Percentiles rank a stretch among this genome's conserved stretches.
Conservation (phyloP, 2,113 vertebrate genomes). For the Halichoeres trimaculatus region DNA sequence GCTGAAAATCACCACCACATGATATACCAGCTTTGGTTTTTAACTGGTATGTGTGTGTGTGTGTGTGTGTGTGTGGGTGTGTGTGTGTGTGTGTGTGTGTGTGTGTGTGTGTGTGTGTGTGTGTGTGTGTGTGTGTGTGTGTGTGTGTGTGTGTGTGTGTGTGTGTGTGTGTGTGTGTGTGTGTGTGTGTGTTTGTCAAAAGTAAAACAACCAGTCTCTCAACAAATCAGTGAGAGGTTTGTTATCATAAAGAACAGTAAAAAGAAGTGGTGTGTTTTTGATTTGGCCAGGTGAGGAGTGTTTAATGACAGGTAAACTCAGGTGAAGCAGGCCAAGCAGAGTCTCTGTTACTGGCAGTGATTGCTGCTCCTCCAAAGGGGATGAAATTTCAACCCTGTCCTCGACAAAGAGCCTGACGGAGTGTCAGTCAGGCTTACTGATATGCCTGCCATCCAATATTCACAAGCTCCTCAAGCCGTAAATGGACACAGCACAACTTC, state of each 20-base stretch:
- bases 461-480: constrained; percentile 81
- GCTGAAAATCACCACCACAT: constrained; percentile 18
- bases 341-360: constrained; percentile 79
- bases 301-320: constrained; percentile 77
- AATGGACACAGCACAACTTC: constrained; percentile 75
- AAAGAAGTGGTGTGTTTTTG: constrained; percentile 16
- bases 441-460: constrained; percentile 85
- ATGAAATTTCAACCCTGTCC: constrained; percentile 83
- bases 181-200: constrained; percentile 11
- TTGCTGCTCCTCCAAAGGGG: constrained; percentile 75
- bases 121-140: no score
- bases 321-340: constrained; percentile 66
- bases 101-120: no score
- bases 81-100: no score
- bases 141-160: no score
- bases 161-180: no score
- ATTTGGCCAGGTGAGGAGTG: constrained; percentile 43
- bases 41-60: background rate
- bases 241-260: constrained; percentile 19
- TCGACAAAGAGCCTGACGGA: constrained; percentile 80
- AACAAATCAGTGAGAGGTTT: constrained; percentile 14
- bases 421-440: constrained; percentile 82
- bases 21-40: constrained; percentile 18
- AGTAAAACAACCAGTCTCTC: constrained; percentile 27
- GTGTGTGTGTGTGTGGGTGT: no score